Evolutionary conservation across 2,888 invertebrate genomes (phyloP).

Genomic region (Lepeophtheirus nordmannii): DNA sequence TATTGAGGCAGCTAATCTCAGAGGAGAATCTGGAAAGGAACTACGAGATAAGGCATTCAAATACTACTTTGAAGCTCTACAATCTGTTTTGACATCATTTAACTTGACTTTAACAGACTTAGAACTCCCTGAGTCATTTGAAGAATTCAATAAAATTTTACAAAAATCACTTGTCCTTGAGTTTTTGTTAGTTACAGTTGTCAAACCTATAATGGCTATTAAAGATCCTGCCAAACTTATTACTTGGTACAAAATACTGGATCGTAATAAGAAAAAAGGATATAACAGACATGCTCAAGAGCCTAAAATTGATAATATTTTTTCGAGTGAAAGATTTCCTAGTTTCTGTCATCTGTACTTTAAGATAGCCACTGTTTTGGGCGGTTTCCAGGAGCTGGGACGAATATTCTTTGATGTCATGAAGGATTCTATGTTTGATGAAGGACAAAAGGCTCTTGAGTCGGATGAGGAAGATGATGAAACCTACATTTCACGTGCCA

Average conservation of each 20-base stretch:
- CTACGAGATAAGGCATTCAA: slow-evolving; percentile 7
- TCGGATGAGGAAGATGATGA: slow-evolving; percentile 13
- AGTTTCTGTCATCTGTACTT: slow-evolving; percentile 22
- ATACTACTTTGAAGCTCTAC: slow-evolving; percentile 12
- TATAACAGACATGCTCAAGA: slow-evolving; percentile 3
- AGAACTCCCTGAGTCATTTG: slow-evolving; percentile 10
- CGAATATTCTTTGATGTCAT: slow-evolving; percentile 22
- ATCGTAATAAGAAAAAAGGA: slow-evolving; percentile 7
- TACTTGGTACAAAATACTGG: slow-evolving; percentile 16
- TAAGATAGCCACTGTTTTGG: slow-evolving; percentile 23
- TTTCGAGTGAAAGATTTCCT: slow-evolving; percentile 16
- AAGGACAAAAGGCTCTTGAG: slow-evolving; percentile 3
- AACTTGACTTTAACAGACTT: background rate
- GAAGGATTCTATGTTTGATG: slow-evolving; percentile 24
- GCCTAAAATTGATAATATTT: slow-evolving; percentile 9
- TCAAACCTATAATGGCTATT: slow-evolving; percentile 19
- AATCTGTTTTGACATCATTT: slow-evolving; percentile 18
- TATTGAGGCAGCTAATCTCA: slow-evolving; percentile 1
- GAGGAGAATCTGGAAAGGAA: background rate
- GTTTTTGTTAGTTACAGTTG: slow-evolving; percentile 22
- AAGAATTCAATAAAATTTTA: slow-evolving; percentile 12
- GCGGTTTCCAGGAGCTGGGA: slow-evolving; percentile 24
- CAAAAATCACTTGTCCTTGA: slow-evolving; percentile 21
- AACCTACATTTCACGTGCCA: background rate
- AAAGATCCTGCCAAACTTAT: slow-evolving; percentile 14